Evolutionary conservation across 2,888 invertebrate genomes (phyloP), one percentile per base, ranked within the genome.

Genomic region (Leucoptera coffeella): DNA sequence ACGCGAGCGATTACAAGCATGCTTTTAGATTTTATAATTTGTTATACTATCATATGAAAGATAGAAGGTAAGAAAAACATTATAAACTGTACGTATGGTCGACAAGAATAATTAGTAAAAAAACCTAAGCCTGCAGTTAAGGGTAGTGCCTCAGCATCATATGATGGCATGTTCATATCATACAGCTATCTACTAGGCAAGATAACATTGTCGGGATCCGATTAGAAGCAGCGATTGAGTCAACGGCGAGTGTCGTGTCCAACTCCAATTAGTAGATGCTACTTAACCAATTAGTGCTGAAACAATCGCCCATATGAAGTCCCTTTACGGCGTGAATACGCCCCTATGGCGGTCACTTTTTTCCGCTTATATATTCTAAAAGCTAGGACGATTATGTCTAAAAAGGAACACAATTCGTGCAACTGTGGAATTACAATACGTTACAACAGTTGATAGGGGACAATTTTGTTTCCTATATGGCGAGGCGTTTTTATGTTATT

Each of bases 391-490:
- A 54, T 54, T 55, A 54, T 50, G 52, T 51, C 49, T 42, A 51
- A 55, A 60, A 23, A 29, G 22, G 58, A 52, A 44, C 42, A 45
- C 57, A 58, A 52, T 42, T 48, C 38, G 40, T 38, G 38, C 39
- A 38, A 48, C n/a, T n/a, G n/a, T n/a, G n/a, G n/a, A n/a, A n/a
- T n/a, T n/a, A n/a, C n/a, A n/a, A n/a, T n/a, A n/a, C n/a, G n/a
- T n/a, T n/a, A n/a, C n/a, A n/a, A n/a, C n/a, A n/a, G n/a, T n/a
- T 49, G 47, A 69, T 64, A 60, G 61, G 65, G 67, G 67, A 65
- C 58, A 57, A 56, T 61, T 65, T 50, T 50, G 47, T 46, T 52
- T 51, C 47, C 48, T 49, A 49, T 47, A 44, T n/a, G n/a, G n/a
- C n/a, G n/a, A n/a, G n/a, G n/a, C n/a, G 42, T 17, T 17, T 6